These are phyloP conservation scores for Loripinus fragilis DNA, from an alignment of 2,888 invertebrate genomes.

Conservation along the genomic window DNA sequence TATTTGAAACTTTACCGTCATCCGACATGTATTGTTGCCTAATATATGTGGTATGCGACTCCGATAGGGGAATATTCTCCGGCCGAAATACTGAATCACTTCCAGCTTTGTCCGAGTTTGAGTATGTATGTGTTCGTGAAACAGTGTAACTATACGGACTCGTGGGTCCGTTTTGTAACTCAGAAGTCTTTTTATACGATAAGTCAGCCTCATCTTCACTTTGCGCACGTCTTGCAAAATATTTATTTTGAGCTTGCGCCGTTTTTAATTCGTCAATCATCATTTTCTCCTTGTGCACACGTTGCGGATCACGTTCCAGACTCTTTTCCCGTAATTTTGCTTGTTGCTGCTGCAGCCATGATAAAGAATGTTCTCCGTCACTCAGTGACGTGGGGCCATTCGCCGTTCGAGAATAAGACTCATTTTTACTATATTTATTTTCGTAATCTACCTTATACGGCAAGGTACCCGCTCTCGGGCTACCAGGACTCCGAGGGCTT, in stretches of 20 bases:
- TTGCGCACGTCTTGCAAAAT: conserved; percentile 86
- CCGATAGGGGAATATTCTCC: conserved; percentile 43
- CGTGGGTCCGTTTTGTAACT: conserved; percentile 69
- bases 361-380: conserved; percentile 64
- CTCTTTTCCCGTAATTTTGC: conserved; percentile 76
- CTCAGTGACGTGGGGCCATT: conserved; percentile 65
- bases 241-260: conserved; percentile 80
- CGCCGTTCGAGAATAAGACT: conserved; percentile 56
- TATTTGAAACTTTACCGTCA: conserved; percentile 62
- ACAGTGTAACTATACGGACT: conserved; percentile 64
- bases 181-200: conserved; percentile 59
- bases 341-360: conserved; percentile 82
- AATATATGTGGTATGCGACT: conserved; percentile 57
- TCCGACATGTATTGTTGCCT: conserved; percentile 58
- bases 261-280: conserved; percentile 87
- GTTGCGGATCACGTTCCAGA: conserved; percentile 60
- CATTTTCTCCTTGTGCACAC: conserved; percentile 88
- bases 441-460: conserved; percentile 79
- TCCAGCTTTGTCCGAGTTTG: conserved; percentile 59
- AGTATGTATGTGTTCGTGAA: conserved; percentile 64
- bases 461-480: conserved; percentile 65
- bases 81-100: conserved; percentile 52
- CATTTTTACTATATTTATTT: conserved; percentile 63
- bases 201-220: conserved; percentile 82
- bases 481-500: conserved; percentile 52